Base-by-base conservation (phyloP, 2,113 vertebrate genomes). In the Odobenus rosmarus region DNA sequence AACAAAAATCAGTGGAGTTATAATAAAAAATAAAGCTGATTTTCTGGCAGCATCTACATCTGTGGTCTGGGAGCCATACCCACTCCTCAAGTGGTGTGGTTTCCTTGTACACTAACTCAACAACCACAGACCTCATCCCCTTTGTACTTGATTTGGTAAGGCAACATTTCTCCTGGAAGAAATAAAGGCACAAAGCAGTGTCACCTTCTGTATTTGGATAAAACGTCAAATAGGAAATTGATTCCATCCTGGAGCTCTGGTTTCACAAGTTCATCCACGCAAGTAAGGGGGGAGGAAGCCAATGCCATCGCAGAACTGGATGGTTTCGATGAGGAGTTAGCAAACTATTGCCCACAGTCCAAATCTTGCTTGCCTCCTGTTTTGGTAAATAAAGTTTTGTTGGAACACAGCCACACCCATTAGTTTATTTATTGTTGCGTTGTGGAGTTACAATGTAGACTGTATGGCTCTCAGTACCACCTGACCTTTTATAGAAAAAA, bases 341-440 rank as follows among this genome's bases (percentile, higher is more conserved):
- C 0, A 36, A 82, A 57, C 51, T 23, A 8, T 24, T 80, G 26
- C n/a, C 24, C 26, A 26, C 1, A 12, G 64, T 39, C 33, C 42
- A 64, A 36, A 46, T 59, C 31, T 83, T 42, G 31, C 28, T 28
- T 42, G 26, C 31, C 46, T 87, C 42, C 26, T 89, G n/a, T 51
- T 95, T 79, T 83, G 82, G 21, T 74, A 74, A 97, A 95, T 92
- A 83, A 84, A 62, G 62, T 90, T 80, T 92, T 55, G 74, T 79
- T 87, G 61, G 51, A 36, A 84, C 53, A 79, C 1, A 51, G 31
- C 14, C 57, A 26, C 2, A 51, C 53, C 10, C n/a, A 69, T 79
- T 55, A 33, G 18, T 57, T 94, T 88, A 88, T 21, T 89, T 59
- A 57, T 26, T 84, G 21, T 79, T 67, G 79, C 3, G 23, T 5